These are phyloP conservation scores for Megatriorchis doriae DNA, from an alignment of 2,113 vertebrate species.

Conservation along the genomic window DNA sequence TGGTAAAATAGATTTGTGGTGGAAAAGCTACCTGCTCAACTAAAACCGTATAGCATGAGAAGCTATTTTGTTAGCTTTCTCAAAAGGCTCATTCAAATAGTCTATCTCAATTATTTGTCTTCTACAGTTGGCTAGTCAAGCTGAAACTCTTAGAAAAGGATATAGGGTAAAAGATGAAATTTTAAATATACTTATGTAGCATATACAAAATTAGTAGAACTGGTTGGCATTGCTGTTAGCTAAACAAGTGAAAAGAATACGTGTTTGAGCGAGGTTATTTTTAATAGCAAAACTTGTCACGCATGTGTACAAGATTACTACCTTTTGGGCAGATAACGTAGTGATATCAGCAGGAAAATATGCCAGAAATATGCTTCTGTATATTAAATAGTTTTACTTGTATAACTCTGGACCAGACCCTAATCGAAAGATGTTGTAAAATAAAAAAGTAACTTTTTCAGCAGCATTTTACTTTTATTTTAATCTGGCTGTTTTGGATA, in stretches of 20 bases:
- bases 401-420: neutral
- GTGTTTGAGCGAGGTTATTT: neutral
- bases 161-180: neutral
- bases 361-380: neutral
- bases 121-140: neutral
- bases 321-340: neutral
- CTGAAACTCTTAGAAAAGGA: neutral
- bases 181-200: neutral
- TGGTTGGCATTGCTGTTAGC: neutral
- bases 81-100: neutral
- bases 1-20: neutral
- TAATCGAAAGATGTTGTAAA: neutral
- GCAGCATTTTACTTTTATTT: neutral
- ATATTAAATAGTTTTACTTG: neutral
- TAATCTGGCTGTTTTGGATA: neutral
- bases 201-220: neutral
- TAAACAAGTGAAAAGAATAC: neutral
- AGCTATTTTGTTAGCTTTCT: neutral
- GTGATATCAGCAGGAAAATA: neutral
- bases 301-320: neutral
- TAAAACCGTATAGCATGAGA: neutral
- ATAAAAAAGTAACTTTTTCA: neutral
- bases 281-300: neutral
- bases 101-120: neutral
- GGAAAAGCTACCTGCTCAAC: neutral